phyloP scores from a whole-genome alignment of 2,888 invertebrate genomes.

The Erebia aethiops region DNA sequence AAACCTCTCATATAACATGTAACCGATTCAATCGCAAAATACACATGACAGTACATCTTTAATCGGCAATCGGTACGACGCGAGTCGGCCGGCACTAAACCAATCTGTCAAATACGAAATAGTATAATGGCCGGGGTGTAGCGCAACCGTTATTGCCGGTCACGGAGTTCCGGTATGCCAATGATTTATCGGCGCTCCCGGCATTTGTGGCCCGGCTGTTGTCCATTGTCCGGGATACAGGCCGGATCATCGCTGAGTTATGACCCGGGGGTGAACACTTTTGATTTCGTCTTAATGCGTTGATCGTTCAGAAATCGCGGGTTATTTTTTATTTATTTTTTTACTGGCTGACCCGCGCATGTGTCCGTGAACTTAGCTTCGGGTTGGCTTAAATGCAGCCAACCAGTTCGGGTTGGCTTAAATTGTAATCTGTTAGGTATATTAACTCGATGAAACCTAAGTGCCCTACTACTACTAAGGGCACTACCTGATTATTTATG shows the following conservation, averaged over 20 bases:
- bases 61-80: background rate
- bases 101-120: conserved; percentile 19
- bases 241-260: conserved; percentile 74
- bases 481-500: too few relatives aligned
- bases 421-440: too few relatives aligned
- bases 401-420: too few relatives aligned
- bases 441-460: too few relatives aligned
- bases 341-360: too few relatives aligned
- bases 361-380: too few relatives aligned
- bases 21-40: too few relatives aligned
- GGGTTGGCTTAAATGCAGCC: too few relatives aligned
- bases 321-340: conserved; percentile 16
- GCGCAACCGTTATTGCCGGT: conserved; percentile 73
- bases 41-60: background rate
- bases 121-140: conserved; percentile 40
- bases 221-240: conserved; percentile 76
- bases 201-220: conserved; percentile 74
- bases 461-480: too few relatives aligned
- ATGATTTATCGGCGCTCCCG: conserved; percentile 77
- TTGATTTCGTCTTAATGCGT: conserved; percentile 70
- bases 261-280: conserved; percentile 67
- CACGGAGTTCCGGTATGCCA: conserved; percentile 80
- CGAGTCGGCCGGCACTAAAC: background rate
- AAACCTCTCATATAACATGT: too few relatives aligned
- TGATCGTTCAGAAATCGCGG: conserved; percentile 51